Evolutionary conservation across 2,888 invertebrate species (phyloP).

Genomic region (Conistra vaccinii): DNA sequence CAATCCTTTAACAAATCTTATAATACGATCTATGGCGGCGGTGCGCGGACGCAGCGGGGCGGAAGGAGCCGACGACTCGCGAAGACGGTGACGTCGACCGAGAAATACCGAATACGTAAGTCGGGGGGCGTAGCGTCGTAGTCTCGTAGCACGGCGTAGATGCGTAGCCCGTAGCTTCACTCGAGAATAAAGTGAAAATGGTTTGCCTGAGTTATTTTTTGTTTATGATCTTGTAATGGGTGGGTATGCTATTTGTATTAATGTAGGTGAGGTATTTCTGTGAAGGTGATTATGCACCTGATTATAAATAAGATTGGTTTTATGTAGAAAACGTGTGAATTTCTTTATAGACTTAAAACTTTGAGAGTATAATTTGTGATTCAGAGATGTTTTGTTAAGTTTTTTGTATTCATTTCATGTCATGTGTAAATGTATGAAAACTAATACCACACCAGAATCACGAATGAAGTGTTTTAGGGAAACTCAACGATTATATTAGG

Average conservation of each 20-base stretch:
- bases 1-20: conserved; percentile 80
- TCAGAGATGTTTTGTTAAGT: background rate
- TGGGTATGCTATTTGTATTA: background rate
- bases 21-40: conserved; percentile 73
- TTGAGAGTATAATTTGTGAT: no score
- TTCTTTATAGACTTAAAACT: background rate
- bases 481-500: no score
- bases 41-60: conserved; percentile 75
- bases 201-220: background rate
- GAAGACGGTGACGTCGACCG: conserved; percentile 73
- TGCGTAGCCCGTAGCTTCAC: conserved; percentile 70
- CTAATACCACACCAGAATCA: background rate
- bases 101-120: conserved; percentile 79
- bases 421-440: background rate
- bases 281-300: background rate
- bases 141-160: conserved; percentile 62
- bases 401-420: background rate
- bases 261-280: background rate
- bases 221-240: background rate
- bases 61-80: conserved; percentile 74
- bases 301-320: background rate
- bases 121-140: conserved; percentile 63
- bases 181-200: conserved; percentile 24
- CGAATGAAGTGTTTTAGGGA: background rate
- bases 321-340: background rate